phyloP scores from a whole-genome alignment of 2,888 invertebrate species.

The Sympetrum striolatum region DNA sequence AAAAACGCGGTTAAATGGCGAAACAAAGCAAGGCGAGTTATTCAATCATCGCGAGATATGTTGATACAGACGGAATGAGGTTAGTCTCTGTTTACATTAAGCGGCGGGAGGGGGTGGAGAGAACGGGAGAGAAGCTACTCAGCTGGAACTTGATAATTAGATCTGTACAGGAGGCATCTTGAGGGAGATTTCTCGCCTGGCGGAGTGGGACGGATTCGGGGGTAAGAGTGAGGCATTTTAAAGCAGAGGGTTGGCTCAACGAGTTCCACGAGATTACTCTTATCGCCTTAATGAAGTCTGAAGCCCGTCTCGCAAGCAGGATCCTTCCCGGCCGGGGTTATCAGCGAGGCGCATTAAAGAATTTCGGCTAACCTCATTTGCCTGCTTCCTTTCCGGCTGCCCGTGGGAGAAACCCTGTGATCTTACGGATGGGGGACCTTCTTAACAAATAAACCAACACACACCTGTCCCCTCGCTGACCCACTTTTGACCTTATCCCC shows the following conservation, averaged over 20 bases:
- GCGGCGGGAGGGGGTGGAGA: not conserved
- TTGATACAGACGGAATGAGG: conserved; percentile 23
- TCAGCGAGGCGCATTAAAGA: not conserved
- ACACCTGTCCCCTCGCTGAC: not conserved
- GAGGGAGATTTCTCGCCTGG: not conserved
- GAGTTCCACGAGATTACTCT: conserved; percentile 26
- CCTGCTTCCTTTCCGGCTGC: not conserved
- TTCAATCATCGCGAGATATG: conserved; percentile 21
- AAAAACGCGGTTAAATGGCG: not conserved
- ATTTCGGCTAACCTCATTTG: not conserved
- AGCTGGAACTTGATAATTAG: conserved; percentile 30
- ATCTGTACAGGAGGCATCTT: not conserved
- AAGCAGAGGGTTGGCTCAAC: not conserved
- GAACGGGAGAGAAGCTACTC: not conserved
- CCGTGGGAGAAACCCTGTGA: too few relatives aligned
- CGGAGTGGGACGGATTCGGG: not conserved
- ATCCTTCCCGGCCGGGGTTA: not conserved
- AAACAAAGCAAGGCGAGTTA: not conserved
- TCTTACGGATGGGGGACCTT: too few relatives aligned
- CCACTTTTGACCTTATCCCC: not conserved
- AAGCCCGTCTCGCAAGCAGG: conserved; percentile 2
- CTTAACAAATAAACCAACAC: too few relatives aligned
- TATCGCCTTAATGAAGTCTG: conserved; percentile 41
- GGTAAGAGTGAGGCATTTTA: not conserved
- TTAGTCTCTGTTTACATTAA: conserved; percentile 31